phyloP scores from a whole-genome alignment of 2,113 vertebrate species.

The Tychaedon coryphoeus region DNA sequence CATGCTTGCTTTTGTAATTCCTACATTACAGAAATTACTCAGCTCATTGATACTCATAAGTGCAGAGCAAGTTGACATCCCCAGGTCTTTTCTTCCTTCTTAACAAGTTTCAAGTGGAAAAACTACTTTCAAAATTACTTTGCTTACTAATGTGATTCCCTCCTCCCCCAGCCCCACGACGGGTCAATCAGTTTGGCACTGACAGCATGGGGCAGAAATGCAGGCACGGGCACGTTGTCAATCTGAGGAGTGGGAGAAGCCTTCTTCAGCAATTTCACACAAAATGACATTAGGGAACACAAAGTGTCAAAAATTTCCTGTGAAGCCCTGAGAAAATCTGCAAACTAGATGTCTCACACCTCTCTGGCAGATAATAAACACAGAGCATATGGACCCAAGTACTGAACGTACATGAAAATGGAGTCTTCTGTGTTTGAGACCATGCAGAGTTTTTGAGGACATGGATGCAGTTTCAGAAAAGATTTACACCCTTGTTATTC shows the following conservation, averaged over 20 bases:
- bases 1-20: background rate
- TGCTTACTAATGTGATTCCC: background rate
- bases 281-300: slow-evolving; percentile 29
- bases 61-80: background rate
- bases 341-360: slow-evolving; percentile 48
- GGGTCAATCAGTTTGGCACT: background rate
- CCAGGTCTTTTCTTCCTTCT: background rate
- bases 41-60: background rate
- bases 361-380: slow-evolving; percentile 43
- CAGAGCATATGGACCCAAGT: slow-evolving; percentile 25
- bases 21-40: background rate
- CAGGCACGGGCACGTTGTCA: background rate
- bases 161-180: background rate
- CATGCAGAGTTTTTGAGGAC: background rate
- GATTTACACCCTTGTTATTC: background rate
- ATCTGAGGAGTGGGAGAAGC: background rate
- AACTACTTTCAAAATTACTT: slow-evolving; percentile 1
- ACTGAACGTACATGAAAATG: background rate
- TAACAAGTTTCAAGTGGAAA: background rate
- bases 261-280: slow-evolving; percentile 37
- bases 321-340: slow-evolving; percentile 41
- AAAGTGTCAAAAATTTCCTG: slow-evolving; percentile 3
- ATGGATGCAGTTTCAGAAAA: background rate
- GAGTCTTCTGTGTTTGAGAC: background rate
- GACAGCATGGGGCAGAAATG: slow-evolving; percentile 21